phyloP scores from a whole-genome alignment of 2,888 invertebrate species.

The Mythimna vitellina region DNA sequence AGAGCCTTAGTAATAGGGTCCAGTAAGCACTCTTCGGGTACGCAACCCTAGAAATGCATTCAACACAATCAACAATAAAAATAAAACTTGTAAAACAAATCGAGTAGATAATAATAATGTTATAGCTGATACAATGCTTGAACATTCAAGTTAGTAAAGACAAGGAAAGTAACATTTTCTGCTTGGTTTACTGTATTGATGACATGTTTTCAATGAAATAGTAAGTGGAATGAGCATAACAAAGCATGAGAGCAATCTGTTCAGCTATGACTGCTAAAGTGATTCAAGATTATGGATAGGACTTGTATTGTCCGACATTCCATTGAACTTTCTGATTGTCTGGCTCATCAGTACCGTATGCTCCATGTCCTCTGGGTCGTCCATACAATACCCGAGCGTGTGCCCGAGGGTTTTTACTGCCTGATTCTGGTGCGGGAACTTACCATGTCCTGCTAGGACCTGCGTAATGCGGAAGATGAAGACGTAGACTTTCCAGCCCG shows the following conservation, averaged over 20 bases:
- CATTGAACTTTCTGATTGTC: not conserved
- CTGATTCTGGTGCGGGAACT: too few species aligned
- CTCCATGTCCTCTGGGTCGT: too few species aligned
- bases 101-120: not conserved
- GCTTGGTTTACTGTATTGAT: slow-evolving; percentile 50
- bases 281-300: not conserved
- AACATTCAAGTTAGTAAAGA: slow-evolving; percentile 5
- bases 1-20: too few species aligned
- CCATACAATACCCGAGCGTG: too few species aligned
- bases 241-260: slow-evolving; percentile 22
- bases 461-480: too few species aligned
- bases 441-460: too few species aligned
- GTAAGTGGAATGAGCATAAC: slow-evolving; percentile 47
- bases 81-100: not conserved
- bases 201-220: slow-evolving; percentile 43
- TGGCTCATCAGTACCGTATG: too few species aligned
- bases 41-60: not conserved
- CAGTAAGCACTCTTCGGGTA: too few species aligned
- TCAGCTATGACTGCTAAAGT: not conserved
- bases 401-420: too few species aligned
- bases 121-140: slow-evolving; percentile 15
- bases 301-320: not conserved
- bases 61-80: slow-evolving; percentile 24
- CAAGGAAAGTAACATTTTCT: slow-evolving; percentile 55
- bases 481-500: too few species aligned